Evolutionary conservation across 2,888 invertebrate genomes (phyloP), one percentile per base, ranked within the genome.

Genomic region (Zaprionus obscuricornis): DNA sequence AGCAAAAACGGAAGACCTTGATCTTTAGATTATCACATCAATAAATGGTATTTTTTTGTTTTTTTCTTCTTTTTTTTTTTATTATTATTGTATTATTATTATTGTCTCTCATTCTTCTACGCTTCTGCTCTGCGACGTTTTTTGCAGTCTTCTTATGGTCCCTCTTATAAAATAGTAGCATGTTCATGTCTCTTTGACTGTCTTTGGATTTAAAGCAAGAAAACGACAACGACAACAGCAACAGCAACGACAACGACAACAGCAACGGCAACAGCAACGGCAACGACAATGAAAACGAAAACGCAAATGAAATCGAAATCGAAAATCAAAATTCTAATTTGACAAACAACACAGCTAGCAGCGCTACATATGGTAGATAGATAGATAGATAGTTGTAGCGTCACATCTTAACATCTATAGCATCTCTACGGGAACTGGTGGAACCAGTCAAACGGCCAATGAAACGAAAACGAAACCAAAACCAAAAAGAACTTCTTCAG

Each of bases 21-120:
- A 79, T 79, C 84, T 79, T 79, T 79, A 84, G 78, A 79, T 79
- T 79, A 79, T 84, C 84, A 84, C 78, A 77, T 81, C 78, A 79
- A 79, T 84, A 84, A 84, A 77, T 84, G 78, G 63, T 72, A 66
- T 62, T 60, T 64, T 49, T 69, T 60, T 62, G 60, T 31, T 36
- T 42, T 11, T 14, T 34, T 16, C 18, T 33, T 39, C 26, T 26
- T n/a, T 22, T 27, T 46, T 36, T 58, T 31, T 59, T 43, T 49
- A n/a, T 47, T 55, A 22, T 54, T 43, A 55, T 50, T 43, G 37
- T n/a, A n/a, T 49, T 37, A 47, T 26, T 47, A 26, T 42, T 59
- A 11, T 57, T 54, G 62, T 55, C 54, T 37, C 27, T 54, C 52
- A 54, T 45, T 60, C 37, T 46, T 47, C 52, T 46, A 10, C 54